These are phyloP conservation scores for Agrotis puta DNA, from an alignment of 2,888 invertebrate genomes.

Conservation along the genomic window DNA sequence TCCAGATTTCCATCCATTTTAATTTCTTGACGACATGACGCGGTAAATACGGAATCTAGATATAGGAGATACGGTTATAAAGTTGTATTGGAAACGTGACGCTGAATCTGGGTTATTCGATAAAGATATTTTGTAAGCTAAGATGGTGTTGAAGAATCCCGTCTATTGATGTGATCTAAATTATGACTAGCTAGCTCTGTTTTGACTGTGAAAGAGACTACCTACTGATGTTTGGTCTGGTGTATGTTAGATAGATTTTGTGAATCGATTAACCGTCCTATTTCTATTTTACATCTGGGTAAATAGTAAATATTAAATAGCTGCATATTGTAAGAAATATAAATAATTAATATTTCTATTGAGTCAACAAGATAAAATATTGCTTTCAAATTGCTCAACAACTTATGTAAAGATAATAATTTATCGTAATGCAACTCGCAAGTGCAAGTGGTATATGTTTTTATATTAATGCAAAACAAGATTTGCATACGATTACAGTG, in stretches of 20 bases:
- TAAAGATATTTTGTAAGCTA: conserved; percentile 13
- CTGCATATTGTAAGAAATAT: too few relatives aligned
- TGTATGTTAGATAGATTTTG: background rate
- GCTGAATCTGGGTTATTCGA: conserved; percentile 30
- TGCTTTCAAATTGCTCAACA: background rate
- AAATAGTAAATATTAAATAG: too few relatives aligned
- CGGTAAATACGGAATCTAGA: conserved; percentile 9
- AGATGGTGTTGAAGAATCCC: background rate
- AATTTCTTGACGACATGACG: background rate
- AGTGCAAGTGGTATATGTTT: conserved; percentile 19
- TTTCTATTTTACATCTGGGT: background rate
- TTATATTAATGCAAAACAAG: conserved; percentile 30
- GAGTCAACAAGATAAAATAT: background rate
- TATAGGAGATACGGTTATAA: conserved; percentile 11
- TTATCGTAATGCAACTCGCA: conserved; percentile 14
- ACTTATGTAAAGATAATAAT: conserved; percentile 10
- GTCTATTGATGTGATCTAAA: background rate
- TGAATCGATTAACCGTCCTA: background rate
- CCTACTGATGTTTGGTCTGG: background rate
- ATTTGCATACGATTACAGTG: conserved; percentile 51
- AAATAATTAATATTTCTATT: too few relatives aligned
- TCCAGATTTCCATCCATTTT: background rate
- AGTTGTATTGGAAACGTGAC: conserved; percentile 8
- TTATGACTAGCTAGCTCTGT: background rate
- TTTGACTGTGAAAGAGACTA: background rate